phyloP scores from a whole-genome alignment of 53 echinoderm and acorn worm species.

The Temnopleurus reevesii region DNA sequence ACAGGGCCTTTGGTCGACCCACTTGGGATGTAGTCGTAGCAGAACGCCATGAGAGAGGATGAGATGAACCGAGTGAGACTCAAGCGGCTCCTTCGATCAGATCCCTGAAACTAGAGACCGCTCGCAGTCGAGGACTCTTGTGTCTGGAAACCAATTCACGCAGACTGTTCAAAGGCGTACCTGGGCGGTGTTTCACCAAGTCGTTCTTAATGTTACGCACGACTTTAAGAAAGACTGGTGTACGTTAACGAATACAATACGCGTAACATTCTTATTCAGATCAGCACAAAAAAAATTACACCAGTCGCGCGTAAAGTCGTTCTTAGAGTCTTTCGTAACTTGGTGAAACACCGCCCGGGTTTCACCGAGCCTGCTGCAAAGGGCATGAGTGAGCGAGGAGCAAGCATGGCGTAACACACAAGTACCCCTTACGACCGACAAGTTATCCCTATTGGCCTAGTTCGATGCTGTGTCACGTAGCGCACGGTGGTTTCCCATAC shows the following conservation, averaged over 20 bases:
- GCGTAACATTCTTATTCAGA: too few species aligned
- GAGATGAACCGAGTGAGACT: background rate
- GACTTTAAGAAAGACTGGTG: too few species aligned
- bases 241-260: too few species aligned
- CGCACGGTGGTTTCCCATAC: too few species aligned
- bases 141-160: background rate
- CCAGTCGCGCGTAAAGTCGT: too few species aligned
- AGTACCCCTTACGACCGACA: background rate
- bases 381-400: background rate
- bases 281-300: too few species aligned
- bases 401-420: background rate
- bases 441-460: constrained; percentile 15
- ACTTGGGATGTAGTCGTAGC: background rate
- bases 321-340: too few species aligned
- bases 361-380: background rate
- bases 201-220: too few species aligned
- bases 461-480: background rate
- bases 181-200: too few species aligned
- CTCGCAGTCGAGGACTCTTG: background rate
- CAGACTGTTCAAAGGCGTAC: constrained; percentile 32
- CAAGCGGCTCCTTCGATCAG: background rate
- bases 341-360: too few species aligned
- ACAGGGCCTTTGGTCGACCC: too few species aligned
- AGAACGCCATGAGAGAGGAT: background rate
- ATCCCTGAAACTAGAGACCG: background rate